Conservation (phyloP, 1,140 invertebrate species). For the Drosophila miranda region DNA sequence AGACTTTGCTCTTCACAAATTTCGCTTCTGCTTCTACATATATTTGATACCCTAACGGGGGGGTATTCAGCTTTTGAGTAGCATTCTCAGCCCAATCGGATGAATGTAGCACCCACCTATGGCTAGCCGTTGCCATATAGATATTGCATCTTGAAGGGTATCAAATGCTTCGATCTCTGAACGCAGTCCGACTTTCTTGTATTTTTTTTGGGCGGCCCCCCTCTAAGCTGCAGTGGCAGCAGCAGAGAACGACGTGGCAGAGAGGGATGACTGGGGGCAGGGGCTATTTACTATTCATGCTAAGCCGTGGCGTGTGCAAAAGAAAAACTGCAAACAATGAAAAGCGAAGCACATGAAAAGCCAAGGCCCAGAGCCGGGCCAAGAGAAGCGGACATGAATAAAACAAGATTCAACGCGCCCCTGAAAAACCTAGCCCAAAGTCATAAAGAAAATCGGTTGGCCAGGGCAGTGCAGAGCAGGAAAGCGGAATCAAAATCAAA, state of each 20-base stretch:
- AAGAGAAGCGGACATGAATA: conserved; percentile 59
- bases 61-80: too few relatives aligned
- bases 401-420: conserved; percentile 67
- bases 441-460: conserved; percentile 27
- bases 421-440: conserved; percentile 58
- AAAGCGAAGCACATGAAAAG: conserved; percentile 61
- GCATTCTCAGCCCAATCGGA: too few relatives aligned
- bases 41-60: neutral
- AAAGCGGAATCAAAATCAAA: neutral
- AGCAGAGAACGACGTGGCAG: neutral
- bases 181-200: neutral
- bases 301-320: conserved; percentile 70
- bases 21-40: conserved; percentile 22
- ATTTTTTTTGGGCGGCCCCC: conserved; percentile 5
- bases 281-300: conserved; percentile 76
- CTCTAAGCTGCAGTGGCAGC: conserved; percentile 14
- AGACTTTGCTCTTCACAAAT: conserved; percentile 36
- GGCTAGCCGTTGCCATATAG: too few relatives aligned
- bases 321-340: conserved; percentile 74
- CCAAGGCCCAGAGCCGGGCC: conserved; percentile 41
- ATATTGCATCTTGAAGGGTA: too few relatives aligned
- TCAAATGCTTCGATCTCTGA: too few relatives aligned
- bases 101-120: too few relatives aligned
- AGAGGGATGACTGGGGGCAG: neutral
- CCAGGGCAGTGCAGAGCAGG: neutral